Percentiles rank a stretch among this genome's conserved stretches.
phyloP scores from a whole-genome alignment of 2,797 vertebrate genomes.

The Aquila chrysaetos region DNA sequence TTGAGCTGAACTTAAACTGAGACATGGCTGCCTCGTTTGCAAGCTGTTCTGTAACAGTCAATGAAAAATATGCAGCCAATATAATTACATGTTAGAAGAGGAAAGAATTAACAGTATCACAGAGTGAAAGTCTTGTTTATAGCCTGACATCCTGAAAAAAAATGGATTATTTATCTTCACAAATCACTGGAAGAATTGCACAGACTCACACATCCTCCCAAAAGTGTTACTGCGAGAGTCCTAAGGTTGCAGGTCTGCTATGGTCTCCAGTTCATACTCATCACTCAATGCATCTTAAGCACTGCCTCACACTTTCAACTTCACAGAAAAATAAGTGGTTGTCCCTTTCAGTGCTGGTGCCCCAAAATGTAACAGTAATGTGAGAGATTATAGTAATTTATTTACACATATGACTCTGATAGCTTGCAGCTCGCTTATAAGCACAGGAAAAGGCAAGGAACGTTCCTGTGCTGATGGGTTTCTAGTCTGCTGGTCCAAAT shows the following conservation, averaged over 20 bases:
- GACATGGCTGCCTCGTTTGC: background rate
- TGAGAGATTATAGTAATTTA: background rate
- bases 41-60: background rate
- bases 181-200: background rate
- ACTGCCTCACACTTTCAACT: background rate
- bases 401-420: background rate
- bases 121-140: background rate
- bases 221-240: background rate
- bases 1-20: background rate
- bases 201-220: background rate
- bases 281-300: background rate
- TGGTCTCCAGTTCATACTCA: background rate
- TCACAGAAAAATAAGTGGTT: background rate
- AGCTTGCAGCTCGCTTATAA: background rate
- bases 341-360: background rate
- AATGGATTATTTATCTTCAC: background rate
- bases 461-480: background rate
- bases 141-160: background rate
- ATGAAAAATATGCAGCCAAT: background rate
- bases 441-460: background rate
- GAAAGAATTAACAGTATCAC: background rate
- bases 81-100: background rate
- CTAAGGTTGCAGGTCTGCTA: background rate
- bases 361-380: background rate
- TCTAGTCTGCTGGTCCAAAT: background rate